Evolutionary conservation across 2,797 vertebrate species (phyloP).

Genomic region (Falco peregrinus): DNA sequence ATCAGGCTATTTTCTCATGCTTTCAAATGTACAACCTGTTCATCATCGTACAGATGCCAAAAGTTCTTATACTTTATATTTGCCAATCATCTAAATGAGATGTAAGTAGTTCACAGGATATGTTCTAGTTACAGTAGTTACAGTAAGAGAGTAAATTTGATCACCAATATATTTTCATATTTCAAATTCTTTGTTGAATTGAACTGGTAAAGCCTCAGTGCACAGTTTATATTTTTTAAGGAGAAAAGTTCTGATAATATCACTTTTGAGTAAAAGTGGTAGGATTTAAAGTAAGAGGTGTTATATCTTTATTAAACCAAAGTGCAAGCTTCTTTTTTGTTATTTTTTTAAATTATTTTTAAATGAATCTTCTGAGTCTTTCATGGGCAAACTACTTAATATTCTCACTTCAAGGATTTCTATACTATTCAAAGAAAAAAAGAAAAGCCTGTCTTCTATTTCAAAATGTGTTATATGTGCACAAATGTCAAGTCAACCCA

Average conservation of each 20-base stretch:
- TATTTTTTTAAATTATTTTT: neutral
- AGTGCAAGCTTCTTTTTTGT: neutral
- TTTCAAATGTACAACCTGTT: constrained; percentile 46
- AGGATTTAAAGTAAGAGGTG: neutral
- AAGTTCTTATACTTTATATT: constrained; percentile 34
- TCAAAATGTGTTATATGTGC: neutral
- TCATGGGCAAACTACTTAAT: neutral
- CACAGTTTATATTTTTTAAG: neutral
- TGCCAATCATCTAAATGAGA: constrained; percentile 31
- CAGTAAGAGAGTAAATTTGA: neutral
- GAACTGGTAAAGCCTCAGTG: neutral
- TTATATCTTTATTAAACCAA: neutral
- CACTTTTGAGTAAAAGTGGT: neutral
- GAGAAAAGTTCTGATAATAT: neutral
- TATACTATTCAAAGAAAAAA: neutral
- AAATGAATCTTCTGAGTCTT: neutral
- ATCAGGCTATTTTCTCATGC: neutral
- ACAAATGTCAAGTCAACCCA: neutral
- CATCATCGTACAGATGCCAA: neutral
- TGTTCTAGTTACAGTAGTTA: neutral
- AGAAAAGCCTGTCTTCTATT: neutral
- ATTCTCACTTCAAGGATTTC: neutral
- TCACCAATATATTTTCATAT: neutral
- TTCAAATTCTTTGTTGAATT: neutral
- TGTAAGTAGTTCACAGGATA: constrained; percentile 15